Percentiles rank a stretch among this genome's conserved stretches.
Evolutionary conservation across 2,113 vertebrate species (phyloP).

Genomic region (Terrapene triunguis): DNA sequence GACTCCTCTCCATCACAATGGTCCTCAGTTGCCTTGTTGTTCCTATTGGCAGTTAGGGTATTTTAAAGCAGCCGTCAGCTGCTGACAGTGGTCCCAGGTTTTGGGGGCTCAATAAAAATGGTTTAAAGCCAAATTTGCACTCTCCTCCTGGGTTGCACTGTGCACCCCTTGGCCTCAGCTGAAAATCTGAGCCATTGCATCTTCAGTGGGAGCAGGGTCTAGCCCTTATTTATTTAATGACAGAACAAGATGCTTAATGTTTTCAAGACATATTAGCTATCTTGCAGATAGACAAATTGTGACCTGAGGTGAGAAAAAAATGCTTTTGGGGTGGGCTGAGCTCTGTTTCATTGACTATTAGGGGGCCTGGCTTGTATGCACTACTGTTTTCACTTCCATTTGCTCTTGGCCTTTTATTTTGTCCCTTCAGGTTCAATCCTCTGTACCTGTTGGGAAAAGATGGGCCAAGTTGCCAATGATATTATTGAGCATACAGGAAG

Average conservation of each 20-base stretch:
- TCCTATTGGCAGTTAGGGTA: background rate
- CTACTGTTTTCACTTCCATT: background rate
- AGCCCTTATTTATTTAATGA: constrained; percentile 7
- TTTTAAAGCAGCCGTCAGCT: background rate
- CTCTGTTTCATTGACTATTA: background rate
- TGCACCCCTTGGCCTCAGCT: background rate
- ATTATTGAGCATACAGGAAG: background rate
- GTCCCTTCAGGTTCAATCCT: background rate
- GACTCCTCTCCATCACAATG: background rate
- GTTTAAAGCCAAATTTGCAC: background rate
- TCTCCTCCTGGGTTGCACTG: background rate
- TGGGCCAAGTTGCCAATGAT: background rate
- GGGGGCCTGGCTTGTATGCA: background rate
- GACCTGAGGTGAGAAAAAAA: constrained; percentile 31
- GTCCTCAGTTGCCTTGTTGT: background rate
- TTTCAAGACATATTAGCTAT: constrained; percentile 21
- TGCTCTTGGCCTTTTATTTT: background rate
- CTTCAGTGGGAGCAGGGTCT: background rate
- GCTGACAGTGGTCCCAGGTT: background rate
- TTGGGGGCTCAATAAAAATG: background rate
- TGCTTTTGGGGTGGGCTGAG: background rate
- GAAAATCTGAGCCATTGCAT: background rate
- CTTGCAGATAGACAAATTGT: constrained; percentile 52
- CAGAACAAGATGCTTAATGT: constrained; percentile 24
- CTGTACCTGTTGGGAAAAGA: background rate